Conservation (phyloP, 2,888 invertebrate genomes). For the Tryphoninae sp. region DNA sequence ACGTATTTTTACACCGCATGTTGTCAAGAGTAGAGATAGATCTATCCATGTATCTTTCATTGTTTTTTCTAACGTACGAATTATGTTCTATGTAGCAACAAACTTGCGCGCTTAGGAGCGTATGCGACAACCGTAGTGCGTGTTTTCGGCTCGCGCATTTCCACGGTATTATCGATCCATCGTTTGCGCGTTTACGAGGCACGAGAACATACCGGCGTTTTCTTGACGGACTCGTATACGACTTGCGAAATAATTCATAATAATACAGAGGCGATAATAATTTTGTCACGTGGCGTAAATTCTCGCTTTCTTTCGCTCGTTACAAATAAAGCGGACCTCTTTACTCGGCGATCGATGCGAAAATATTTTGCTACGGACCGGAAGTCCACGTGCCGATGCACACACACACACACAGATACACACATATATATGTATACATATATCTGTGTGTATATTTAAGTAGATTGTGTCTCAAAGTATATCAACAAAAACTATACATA, state of each 20-base stretch:
- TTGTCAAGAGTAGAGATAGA: not conserved
- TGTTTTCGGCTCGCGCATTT: constrained; percentile 59
- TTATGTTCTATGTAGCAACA: not conserved
- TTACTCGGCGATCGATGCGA: constrained; percentile 12
- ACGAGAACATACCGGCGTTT: constrained; percentile 27
- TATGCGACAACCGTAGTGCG: constrained; percentile 43
- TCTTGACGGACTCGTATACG: constrained; percentile 20
- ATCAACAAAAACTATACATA: not conserved
- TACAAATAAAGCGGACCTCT: not conserved
- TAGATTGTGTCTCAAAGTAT: not conserved
- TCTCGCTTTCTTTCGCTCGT: not conserved
- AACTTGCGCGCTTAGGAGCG: constrained; percentile 25
- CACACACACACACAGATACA: not conserved
- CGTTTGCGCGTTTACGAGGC: constrained; percentile 49
- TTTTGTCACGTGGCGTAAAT: constrained; percentile 3
- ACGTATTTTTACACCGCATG: not conserved
- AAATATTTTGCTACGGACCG: constrained; percentile 8
- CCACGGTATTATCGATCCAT: constrained; percentile 54
- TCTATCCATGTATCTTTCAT: not conserved
- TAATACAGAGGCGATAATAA: constrained; percentile 20
- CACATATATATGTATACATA: not conserved
- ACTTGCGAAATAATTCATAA: constrained; percentile 34
- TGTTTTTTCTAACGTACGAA: not conserved
- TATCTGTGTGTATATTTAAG: not conserved
- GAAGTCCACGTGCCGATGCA: not conserved